phyloP scores from a whole-genome alignment of 2,113 vertebrate genomes.

The Trachemys scripta region DNA sequence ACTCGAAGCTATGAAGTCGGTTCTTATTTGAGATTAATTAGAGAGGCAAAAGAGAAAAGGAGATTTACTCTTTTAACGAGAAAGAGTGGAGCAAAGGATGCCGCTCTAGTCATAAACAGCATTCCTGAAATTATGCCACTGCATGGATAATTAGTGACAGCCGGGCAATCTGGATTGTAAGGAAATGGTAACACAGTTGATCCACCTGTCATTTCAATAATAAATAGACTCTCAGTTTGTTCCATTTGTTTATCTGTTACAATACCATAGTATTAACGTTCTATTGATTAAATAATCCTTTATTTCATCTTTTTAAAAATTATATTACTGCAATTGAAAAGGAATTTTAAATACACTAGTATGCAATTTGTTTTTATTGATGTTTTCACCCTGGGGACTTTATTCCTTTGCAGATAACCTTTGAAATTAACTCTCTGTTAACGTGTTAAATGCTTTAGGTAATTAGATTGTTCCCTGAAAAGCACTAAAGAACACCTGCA shows the following conservation, averaged over 20 bases:
- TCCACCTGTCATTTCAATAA: conserved; percentile 34
- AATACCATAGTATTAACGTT: not conserved
- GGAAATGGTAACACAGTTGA: conserved; percentile 26
- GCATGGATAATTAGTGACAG: not conserved
- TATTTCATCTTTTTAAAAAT: conserved; percentile 18
- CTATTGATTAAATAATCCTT: conserved; percentile 20
- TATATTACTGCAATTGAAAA: not conserved
- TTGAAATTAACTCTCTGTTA: conserved; percentile 48
- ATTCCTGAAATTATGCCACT: not conserved
- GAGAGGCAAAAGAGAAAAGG: not conserved
- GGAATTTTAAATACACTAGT: not conserved
- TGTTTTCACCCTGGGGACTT: conserved; percentile 35
- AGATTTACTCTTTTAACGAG: not conserved
- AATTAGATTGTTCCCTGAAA: conserved; percentile 19
- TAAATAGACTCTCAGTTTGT: conserved; percentile 39
- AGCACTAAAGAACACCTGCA: conserved; percentile 51
- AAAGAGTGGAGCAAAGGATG: not conserved
- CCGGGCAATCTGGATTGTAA: conserved; percentile 31
- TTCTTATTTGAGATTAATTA: conserved; percentile 22
- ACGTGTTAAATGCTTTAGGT: conserved; percentile 31
- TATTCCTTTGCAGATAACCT: conserved; percentile 3
- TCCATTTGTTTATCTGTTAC: conserved; percentile 39
- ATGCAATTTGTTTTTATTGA: conserved; percentile 9
- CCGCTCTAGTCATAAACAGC: conserved; percentile 15
- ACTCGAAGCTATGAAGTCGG: not conserved